A percentile compares a stretch with the other conserved stretches of the same genome.
phyloP scores from a whole-genome alignment of 2,888 invertebrate species.

The Aphelenchoides bicaudatus region DNA sequence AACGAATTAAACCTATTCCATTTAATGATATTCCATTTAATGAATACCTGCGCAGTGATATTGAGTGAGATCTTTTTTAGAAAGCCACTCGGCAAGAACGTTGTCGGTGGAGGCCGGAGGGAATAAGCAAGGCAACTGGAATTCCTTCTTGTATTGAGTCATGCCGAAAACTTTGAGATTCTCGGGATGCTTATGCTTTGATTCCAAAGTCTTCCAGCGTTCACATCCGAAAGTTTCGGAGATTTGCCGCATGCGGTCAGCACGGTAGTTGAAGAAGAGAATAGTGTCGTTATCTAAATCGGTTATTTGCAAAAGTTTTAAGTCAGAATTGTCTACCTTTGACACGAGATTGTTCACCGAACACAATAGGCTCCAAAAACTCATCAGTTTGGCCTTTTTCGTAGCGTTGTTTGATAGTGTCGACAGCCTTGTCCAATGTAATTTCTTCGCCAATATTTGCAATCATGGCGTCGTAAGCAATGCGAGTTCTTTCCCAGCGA shows the following conservation, averaged over 20 bases:
- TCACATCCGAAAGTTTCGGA: slow-evolving; percentile 59
- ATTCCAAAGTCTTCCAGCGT: slow-evolving; percentile 51
- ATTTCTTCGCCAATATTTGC: slow-evolving; percentile 61
- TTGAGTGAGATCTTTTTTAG: slow-evolving; percentile 60
- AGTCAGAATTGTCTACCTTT: slow-evolving; percentile 33
- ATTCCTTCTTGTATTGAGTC: slow-evolving; percentile 64
- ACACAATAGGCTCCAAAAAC: slow-evolving; percentile 63
- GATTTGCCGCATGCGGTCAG: slow-evolving; percentile 64
- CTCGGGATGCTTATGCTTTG: slow-evolving; percentile 44
- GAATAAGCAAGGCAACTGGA: slow-evolving; percentile 62
- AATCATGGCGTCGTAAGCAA: slow-evolving; percentile 63
- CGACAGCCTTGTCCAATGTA: slow-evolving; percentile 49
- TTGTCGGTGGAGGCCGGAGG: slow-evolving; percentile 63
- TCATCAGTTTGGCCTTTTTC: slow-evolving; percentile 62
- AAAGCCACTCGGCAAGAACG: slow-evolving; percentile 63
- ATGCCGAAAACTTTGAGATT: slow-evolving; percentile 57
- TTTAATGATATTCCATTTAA: not conserved
- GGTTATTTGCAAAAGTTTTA: slow-evolving; percentile 26
- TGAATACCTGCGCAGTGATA: slow-evolving; percentile 62
- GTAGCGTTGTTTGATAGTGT: slow-evolving; percentile 59
- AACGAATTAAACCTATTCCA: not conserved
- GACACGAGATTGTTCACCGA: slow-evolving; percentile 57
- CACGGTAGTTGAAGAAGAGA: slow-evolving; percentile 63
- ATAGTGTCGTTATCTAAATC: slow-evolving; percentile 62
- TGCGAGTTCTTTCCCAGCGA: slow-evolving; percentile 58